These are phyloP conservation scores for Grallaria varia DNA, from an alignment of 2,113 vertebrate genomes.

Conservation along the genomic window DNA sequence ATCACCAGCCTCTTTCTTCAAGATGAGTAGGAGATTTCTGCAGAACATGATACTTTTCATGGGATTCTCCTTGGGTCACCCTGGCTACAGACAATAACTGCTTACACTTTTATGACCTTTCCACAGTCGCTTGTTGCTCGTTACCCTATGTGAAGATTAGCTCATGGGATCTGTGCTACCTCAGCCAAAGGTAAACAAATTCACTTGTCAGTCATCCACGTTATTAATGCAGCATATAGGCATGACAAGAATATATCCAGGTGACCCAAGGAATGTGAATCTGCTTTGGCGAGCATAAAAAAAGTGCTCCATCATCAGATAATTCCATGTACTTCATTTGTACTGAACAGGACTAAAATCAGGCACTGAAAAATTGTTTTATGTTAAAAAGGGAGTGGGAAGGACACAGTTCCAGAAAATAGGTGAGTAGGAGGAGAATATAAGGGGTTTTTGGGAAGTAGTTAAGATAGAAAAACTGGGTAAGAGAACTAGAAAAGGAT, in stretches of 20 bases:
- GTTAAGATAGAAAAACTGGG: not conserved
- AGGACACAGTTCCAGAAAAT: not conserved
- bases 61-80: fast-evolving
- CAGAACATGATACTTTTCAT: not conserved
- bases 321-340: not conserved
- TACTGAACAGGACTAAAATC: not conserved
- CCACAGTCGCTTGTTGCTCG: not conserved
- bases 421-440: not conserved
- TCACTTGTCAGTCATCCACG: fast-evolving
- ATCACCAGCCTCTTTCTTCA: not conserved
- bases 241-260: not conserved
- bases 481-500: not conserved
- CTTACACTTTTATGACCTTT: not conserved
- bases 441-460: not conserved
- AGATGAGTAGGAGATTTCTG: not conserved
- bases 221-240: not conserved
- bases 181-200: not conserved
- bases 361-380: not conserved
- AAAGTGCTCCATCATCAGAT: not conserved
- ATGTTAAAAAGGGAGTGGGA: not conserved
- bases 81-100: not conserved
- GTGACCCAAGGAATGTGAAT: not conserved
- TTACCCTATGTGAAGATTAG: not conserved
- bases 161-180: not conserved
- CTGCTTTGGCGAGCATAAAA: not conserved